Base-by-base conservation (phyloP, 2,888 invertebrate species). In the Chalcosyrphus nemorum region DNA sequence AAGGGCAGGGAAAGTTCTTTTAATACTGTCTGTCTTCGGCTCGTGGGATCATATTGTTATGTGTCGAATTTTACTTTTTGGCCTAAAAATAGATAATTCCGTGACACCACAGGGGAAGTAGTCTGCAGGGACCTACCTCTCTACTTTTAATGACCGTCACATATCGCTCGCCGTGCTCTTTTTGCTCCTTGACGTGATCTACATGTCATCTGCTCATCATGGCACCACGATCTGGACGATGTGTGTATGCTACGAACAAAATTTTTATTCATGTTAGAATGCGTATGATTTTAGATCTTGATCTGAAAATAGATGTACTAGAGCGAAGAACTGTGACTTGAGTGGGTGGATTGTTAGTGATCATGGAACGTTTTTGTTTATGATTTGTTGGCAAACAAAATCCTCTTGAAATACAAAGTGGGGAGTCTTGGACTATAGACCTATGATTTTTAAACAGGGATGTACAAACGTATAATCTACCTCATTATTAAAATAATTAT, bases 41-140 rank as follows among this genome's bases (percentile, higher is more conserved):
- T 43, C 9, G 52, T 75, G 47, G 24, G 41, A 77, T 71, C 52
- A 70, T 59, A 21, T 13, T 52, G 27, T 17, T 57, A 59, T 77
- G 59, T 54, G 70, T 77, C 29, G 21, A 75, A 76, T 65, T 43
- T 66, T 13, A 21, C 15, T 13, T 54, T 29, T 9, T 45, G 38
- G 11, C 41, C 78, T 84, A 84, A 74, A 84, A 84, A 80, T 84
- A 84, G 84, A 66, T 50, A 35, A 24, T 66, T 65, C 47, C 35
- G 52, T 66, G 50, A 71, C 61, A 75, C n/a, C 11, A 13, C 27
- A 13, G 32, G 52, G 21, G 45, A 15, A 21, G n/a, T n/a, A 43
- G n/a, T 21, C 32, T 15, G 21, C 19, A 50, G 66, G 61, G 77
- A 78, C 78, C 78, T 74, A 63, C 78, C 82, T 78, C 77, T 78